Base-by-base conservation (phyloP, 2,888 invertebrate genomes). In the Plebejus argus region DNA sequence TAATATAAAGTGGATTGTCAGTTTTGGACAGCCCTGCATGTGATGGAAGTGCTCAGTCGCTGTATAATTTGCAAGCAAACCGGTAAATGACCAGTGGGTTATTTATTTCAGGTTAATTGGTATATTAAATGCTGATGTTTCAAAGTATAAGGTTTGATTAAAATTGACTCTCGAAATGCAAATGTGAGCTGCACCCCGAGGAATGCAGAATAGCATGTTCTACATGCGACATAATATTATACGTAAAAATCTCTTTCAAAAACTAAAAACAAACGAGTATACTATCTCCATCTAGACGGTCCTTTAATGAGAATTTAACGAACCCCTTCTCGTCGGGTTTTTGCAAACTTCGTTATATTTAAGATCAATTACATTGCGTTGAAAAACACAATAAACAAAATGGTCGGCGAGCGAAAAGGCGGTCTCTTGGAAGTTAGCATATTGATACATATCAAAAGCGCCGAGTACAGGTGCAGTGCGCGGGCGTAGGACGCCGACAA, bases 391-490 rank as follows among this genome's bases (percentile, higher is more conserved):
- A 39, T 39, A 45, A 72, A 74, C 74, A 53, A 74, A 74, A 74
- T 74, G 45, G 53, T 23, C 74, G 74, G 74, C 28, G 53, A 53
- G 49, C 49, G 53, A 28, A 74, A 74, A 77, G 71, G 77, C 77
- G 77, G 77, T 71, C 70, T 72, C 72, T 58, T 72, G 87, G 84
- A 86, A 85, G 87, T 91, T 90, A 90, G 90, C 90, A 91, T 91
- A 90, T 91, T 90, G 91, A 91, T 91, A 89, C 82, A 88, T 88
- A 89, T 91, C 91, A 92, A 91, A 91, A 88, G 76, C 77, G 82
- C 82, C 80, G 81, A 79, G 83, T 83, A 80, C 83, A 77, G 72
- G 72, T 77, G 77, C 77, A 56, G 83, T 83, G 88, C 88, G 86
- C 86, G 83, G 84, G 88, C 89, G 89, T 88, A 85, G 83, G 87